These are phyloP conservation scores for Aphidius colemani DNA, from an alignment of 2,888 invertebrate genomes.

Conservation along the genomic window DNA sequence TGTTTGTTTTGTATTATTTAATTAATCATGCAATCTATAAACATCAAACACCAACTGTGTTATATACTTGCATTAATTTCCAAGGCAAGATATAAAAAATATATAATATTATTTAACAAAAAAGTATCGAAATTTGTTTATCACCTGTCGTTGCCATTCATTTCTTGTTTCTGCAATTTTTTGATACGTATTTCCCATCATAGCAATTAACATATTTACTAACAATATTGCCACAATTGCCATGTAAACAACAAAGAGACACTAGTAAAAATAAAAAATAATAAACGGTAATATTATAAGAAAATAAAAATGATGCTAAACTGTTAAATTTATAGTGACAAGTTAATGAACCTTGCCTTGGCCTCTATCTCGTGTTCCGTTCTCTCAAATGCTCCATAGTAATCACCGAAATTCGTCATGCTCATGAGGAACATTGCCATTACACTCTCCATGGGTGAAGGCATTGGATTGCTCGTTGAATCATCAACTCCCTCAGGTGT, in stretches of 20 bases:
- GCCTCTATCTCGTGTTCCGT: slow-evolving; percentile 88
- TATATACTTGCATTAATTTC: too few species aligned
- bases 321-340: slow-evolving; percentile 10
- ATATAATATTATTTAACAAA: too few species aligned
- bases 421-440: slow-evolving; percentile 99
- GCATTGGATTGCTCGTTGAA: slow-evolving; percentile 82
- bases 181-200: slow-evolving; percentile 99
- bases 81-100: too few species aligned
- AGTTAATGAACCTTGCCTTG: slow-evolving; percentile 67
- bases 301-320: slow-evolving; percentile 17
- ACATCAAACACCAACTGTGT: too few species aligned
- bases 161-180: slow-evolving; percentile 96
- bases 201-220: slow-evolving; percentile 98
- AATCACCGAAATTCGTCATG: slow-evolving; percentile 93
- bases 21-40: neutral
- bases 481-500: slow-evolving; percentile 84
- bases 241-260: slow-evolving; percentile 96
- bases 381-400: slow-evolving; percentile 87
- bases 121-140: neutral
- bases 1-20: neutral
- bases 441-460: slow-evolving; percentile 90
- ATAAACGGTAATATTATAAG: slow-evolving; percentile 10
- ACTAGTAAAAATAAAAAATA: slow-evolving; percentile 60
- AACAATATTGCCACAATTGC: slow-evolving; percentile 92
- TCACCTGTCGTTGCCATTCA: slow-evolving; percentile 93